Conservation (phyloP, 2,888 invertebrate species). For the Aporophyla lueneburgensis region DNA sequence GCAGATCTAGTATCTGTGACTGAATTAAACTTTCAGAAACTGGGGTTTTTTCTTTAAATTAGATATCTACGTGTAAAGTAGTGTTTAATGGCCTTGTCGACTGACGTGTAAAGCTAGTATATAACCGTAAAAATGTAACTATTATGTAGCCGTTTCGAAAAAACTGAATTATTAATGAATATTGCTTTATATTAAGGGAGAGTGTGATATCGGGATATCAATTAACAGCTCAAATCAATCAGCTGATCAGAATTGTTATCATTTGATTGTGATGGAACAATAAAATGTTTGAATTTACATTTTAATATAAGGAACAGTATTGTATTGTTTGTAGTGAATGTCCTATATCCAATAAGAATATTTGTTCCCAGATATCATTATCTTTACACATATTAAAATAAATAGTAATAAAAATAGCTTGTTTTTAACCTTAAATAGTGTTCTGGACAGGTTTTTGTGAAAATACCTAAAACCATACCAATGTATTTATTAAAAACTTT, state of each 20-base stretch:
- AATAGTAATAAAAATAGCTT: slow-evolving; percentile 22
- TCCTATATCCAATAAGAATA: slow-evolving; percentile 17
- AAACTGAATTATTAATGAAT: not conserved
- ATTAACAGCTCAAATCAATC: slow-evolving; percentile 3
- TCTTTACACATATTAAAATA: not conserved
- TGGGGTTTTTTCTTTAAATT: slow-evolving; percentile 19
- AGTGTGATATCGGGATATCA: slow-evolving; percentile 18
- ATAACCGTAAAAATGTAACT: slow-evolving; percentile 29
- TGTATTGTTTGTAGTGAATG: slow-evolving; percentile 25
- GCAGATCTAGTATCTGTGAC: not conserved
- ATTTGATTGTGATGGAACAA: slow-evolving; percentile 26
- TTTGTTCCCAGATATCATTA: slow-evolving; percentile 16
- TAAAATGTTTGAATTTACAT: slow-evolving; percentile 27
- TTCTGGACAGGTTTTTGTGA: slow-evolving; percentile 42
- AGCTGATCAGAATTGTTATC: slow-evolving; percentile 24
- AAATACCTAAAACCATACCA: slow-evolving; percentile 8
- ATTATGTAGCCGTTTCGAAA: slow-evolving; percentile 14
- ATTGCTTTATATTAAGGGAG: slow-evolving; percentile 18
- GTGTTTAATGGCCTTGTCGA: slow-evolving; percentile 23
- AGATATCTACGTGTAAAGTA: slow-evolving; percentile 15
- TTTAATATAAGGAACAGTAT: slow-evolving; percentile 27
- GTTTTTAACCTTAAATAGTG: slow-evolving; percentile 29
- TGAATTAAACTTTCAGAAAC: slow-evolving; percentile 37
- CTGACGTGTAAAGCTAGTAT: slow-evolving; percentile 34
- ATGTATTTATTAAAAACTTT: slow-evolving; percentile 35